These are phyloP conservation scores for Characodon lateralis DNA, from an alignment of 2,797 vertebrate species.

Conservation along the genomic window DNA sequence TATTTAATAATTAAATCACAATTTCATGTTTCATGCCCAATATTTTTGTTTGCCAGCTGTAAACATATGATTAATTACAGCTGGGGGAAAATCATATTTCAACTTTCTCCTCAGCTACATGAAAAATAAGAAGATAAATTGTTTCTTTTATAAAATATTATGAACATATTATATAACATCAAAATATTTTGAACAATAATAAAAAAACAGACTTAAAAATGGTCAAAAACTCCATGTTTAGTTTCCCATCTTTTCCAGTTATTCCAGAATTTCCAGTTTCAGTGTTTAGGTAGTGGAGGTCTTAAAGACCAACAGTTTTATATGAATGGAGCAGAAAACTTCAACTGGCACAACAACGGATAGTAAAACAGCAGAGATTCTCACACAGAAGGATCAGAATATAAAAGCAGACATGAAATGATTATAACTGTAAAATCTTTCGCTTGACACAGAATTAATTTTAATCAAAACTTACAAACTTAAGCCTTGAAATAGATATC, in stretches of 20 bases:
- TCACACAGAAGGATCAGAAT: background rate
- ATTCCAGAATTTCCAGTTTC: background rate
- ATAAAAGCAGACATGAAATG: background rate
- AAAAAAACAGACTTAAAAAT: background rate
- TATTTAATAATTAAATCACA: no score
- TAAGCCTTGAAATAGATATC: no score
- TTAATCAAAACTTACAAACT: background rate
- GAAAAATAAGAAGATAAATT: background rate
- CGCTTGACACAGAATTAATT: background rate
- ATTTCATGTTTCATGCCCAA: background rate
- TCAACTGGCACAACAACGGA: background rate
- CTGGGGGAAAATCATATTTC: background rate
- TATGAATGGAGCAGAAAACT: background rate
- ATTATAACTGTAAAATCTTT: background rate
- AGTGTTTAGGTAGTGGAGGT: background rate
- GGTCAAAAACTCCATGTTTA: background rate
- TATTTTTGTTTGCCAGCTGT: background rate
- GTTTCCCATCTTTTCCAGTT: background rate
- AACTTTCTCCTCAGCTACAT: background rate
- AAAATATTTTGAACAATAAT: background rate
- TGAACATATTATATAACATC: no score
- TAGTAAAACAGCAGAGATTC: background rate
- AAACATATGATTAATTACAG: background rate
- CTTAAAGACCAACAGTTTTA: background rate
- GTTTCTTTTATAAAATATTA: background rate